These are phyloP conservation scores for Samia ricini DNA, from an alignment of 1,140 invertebrate species.

Conservation along the genomic window DNA sequence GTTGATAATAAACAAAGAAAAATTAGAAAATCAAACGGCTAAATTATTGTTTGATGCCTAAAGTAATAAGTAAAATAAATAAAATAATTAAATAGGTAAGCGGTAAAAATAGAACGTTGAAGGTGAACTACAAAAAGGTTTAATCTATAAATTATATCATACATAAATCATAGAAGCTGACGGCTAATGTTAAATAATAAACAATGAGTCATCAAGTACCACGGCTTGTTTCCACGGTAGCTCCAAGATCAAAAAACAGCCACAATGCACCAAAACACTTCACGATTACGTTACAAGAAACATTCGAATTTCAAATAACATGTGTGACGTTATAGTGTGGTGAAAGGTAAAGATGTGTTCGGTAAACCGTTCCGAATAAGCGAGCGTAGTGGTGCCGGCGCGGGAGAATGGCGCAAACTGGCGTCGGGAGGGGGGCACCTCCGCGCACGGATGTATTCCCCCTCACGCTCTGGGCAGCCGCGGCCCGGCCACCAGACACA, in stretches of 20 bases:
- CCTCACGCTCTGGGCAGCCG: constrained; percentile 20
- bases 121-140: constrained; percentile 1
- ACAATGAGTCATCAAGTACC: constrained; percentile 53
- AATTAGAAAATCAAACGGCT: background rate
- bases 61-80: background rate
- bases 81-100: background rate
- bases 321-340: constrained; percentile 57
- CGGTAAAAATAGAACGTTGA: background rate
- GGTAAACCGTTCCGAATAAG: constrained; percentile 62
- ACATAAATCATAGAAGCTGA: constrained; percentile 15
- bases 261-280: constrained; percentile 73
- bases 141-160: constrained; percentile 2
- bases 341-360: constrained; percentile 69
- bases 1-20: background rate
- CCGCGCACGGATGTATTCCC: constrained; percentile 3
- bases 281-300: constrained; percentile 57
- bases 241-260: constrained; percentile 47
- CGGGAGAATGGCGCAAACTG: constrained; percentile 73
- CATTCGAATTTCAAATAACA: constrained; percentile 53
- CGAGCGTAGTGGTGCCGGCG: constrained; percentile 61
- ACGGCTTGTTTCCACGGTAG: constrained; percentile 24
- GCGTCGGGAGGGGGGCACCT: constrained; percentile 33
- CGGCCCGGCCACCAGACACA: constrained; percentile 61
- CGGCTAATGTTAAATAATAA: constrained; percentile 29
- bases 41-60: background rate